phyloP scores from a whole-genome alignment of 2,113 vertebrate genomes.

The Regulus satrapa region DNA sequence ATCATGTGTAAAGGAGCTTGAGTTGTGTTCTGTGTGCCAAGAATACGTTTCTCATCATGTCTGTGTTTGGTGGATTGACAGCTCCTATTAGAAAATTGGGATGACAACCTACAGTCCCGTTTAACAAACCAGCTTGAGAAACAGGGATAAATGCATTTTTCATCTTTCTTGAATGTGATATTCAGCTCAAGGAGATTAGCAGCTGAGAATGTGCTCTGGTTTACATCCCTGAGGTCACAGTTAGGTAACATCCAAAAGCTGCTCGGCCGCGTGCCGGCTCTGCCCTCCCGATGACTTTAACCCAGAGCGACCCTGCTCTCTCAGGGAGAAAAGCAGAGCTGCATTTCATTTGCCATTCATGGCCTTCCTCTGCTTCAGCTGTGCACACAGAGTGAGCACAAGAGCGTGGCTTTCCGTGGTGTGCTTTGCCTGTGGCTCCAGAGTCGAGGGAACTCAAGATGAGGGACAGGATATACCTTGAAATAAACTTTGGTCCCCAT shows the following conservation, averaged over 20 bases:
- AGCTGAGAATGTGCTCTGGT: background rate
- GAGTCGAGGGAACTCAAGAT: background rate
- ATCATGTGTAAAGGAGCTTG: background rate
- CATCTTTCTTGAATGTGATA: background rate
- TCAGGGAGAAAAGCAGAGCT: background rate
- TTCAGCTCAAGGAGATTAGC: background rate
- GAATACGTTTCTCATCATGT: background rate
- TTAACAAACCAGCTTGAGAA: background rate
- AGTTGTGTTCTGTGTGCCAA: background rate
- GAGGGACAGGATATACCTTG: background rate
- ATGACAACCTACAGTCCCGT: background rate
- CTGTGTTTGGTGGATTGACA: background rate
- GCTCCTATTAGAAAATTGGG: background rate
- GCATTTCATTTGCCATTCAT: background rate
- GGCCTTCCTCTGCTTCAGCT: background rate
- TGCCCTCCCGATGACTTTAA: constrained; percentile 6
- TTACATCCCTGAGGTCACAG: background rate
- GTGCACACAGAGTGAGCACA: background rate
- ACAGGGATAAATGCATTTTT: background rate
- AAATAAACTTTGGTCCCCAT: background rate
- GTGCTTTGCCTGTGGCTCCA: background rate
- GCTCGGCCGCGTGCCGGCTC: background rate
- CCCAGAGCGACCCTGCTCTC: background rate
- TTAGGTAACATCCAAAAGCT: background rate
- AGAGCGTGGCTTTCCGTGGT: background rate